Evolutionary conservation across 1,140 invertebrate species (phyloP), one percentile per base, ranked within the genome.

Genomic region (Bombus cullumanus): DNA sequence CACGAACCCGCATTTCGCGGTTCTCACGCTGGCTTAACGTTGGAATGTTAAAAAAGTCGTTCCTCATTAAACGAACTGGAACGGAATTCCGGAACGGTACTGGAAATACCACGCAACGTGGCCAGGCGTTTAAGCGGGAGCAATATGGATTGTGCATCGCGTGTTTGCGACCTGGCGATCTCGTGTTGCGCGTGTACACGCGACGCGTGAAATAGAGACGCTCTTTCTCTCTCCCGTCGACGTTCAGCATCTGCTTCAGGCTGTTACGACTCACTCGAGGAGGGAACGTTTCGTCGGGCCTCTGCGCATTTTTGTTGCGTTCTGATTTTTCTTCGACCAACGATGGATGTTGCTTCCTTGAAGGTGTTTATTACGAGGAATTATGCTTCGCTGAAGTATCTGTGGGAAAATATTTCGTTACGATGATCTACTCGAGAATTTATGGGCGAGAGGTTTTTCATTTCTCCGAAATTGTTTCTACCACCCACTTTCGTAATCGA

Each of bases 61-160:
- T 91, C 83, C 84, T 88, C 86, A 89, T 88, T 90, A 89, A 86
- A 89, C 88, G 90, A 91, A 86, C 88, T 89, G 89, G 89, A 91
- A 91, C 89, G 89, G 85, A 91, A 91, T 91, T 87, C 90, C 87
- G 85, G 71, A 89, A 91, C 90, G 89, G 90, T 89, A 91, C 80
- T 83, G 87, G 57, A 66, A 91, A 89, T 90, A 86, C 81, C 81
- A 39, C 28, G 57, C 68, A 72, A 77, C 47, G 53, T 57, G 59
- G 66, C 69, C 34, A 12, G 31, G 25, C 53, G 62, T 77, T 85
- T 87, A 81, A 86, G 79, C 85, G 74, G 81, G 87, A 79, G 86
- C 68, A 86, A 87, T 89, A 88, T 77, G 83, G 89, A 90, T 90
- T 89, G 89, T 76, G 86, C 81, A 89, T 90, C 89, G 89, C 86